Base-by-base conservation (phyloP, 2,888 invertebrate genomes). In the Invenusta paracnida region DNA sequence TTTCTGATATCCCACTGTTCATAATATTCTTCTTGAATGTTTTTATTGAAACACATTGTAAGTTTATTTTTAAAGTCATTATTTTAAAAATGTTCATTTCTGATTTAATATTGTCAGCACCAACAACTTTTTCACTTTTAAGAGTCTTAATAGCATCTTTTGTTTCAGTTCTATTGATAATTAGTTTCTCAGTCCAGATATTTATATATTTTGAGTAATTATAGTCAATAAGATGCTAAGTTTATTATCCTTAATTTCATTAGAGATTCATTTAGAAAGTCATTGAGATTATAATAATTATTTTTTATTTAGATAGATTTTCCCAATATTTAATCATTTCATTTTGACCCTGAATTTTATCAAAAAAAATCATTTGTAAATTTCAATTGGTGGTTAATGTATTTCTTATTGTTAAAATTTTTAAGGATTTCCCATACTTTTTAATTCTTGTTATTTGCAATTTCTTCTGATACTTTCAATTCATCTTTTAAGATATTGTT, bases 161-260 rank as follows among this genome's bases (percentile, higher is more conserved):
- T 2, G 73, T 73, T 73, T 73, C 27, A 23, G 73, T 23, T 73
- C 25, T 73, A n/a, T 5, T 73, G 73, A 73, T 73, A 23, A 73
- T 73, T 73, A 73, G 25, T 25, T 73, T 73, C 27, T 73, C 73
- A 73, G 73, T 73, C 73, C 73, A 73, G 73, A 73, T 73, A 73
- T 73, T 25, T n/a, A 2, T 73, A 13, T 73, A 2, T 73, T 73
- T 73, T 5, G 73, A 25, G n/a, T n/a, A n/a, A n/a, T n/a, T n/a
- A n/a, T n/a, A n/a, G n/a, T 73, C 73, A 73, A 73, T 23, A 73
- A 73, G 73, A 25, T 73, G 17, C 27, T n/a, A n/a, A n/a, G n/a
- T n/a, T 73, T 73, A 73, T 73, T 73, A 23, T 73, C 73, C 23
- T 73, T 5, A 73, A 25, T 73, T 73, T 5, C 11, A 73, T 73